Conservation (phyloP, 92 coral and sea anemone species). For the Siderastrea siderea region DNA sequence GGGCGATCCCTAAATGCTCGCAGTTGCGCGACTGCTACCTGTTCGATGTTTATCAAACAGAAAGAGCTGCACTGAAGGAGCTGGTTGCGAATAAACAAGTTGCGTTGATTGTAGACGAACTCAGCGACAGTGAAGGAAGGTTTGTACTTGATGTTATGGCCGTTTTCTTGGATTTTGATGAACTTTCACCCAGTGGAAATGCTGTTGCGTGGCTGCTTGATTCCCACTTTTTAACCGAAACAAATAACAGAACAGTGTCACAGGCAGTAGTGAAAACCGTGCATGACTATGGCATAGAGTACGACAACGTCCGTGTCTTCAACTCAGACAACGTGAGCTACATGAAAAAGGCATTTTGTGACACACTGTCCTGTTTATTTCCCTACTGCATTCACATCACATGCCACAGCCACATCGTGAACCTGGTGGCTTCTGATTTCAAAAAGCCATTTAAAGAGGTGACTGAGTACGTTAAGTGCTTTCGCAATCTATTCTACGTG, state of each 20-base stretch:
- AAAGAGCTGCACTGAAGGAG: slow-evolving; percentile 47
- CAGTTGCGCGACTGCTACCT: slow-evolving; percentile 64
- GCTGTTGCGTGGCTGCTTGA: too few relatives aligned
- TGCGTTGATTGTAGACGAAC: not conserved
- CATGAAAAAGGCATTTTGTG: slow-evolving; percentile 6
- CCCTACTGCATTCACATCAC: slow-evolving; percentile 63
- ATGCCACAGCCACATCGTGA: slow-evolving; percentile 14
- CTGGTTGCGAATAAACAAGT: slow-evolving; percentile 34
- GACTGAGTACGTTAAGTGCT: slow-evolving; percentile 64
- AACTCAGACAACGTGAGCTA: slow-evolving; percentile 76
- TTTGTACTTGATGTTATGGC: slow-evolving; percentile 24
- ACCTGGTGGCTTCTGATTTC: slow-evolving; percentile 55
- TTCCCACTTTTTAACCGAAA: too few relatives aligned
- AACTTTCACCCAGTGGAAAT: not conserved
- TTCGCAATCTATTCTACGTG: slow-evolving; percentile 56
- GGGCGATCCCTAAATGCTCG: slow-evolving; percentile 56
- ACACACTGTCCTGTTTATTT: slow-evolving; percentile 50
- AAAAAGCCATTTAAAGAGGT: slow-evolving; percentile 59
- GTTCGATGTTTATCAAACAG: slow-evolving; percentile 58
- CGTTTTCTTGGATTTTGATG: slow-evolving; percentile 44
- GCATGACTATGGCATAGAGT: slow-evolving; percentile 61
- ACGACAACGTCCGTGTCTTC: slow-evolving; percentile 61
- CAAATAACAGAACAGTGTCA: too few relatives aligned
- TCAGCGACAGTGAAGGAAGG: too few relatives aligned
- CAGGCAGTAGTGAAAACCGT: too few relatives aligned